phyloP scores from a whole-genome alignment of 2,888 invertebrate genomes.

The Agriopis leucophaearia region DNA sequence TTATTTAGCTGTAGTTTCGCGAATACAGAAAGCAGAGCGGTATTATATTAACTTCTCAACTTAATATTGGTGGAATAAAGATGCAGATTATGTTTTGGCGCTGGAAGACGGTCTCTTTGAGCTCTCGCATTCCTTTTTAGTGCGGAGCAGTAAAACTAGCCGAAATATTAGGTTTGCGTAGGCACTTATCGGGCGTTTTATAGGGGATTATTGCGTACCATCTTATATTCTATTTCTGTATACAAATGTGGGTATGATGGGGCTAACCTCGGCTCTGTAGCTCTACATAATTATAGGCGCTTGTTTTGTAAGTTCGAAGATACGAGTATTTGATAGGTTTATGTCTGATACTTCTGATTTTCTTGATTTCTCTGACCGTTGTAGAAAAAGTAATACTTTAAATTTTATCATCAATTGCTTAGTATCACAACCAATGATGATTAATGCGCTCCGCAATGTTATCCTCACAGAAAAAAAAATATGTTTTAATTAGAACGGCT shows the following conservation, averaged over 20 bases:
- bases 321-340: background rate
- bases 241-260: conserved; percentile 57
- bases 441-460: too few relatives aligned
- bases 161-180: conserved; percentile 56
- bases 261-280: conserved; percentile 29
- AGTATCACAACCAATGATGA: too few relatives aligned
- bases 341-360: too few relatives aligned
- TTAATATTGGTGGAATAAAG: conserved; percentile 60
- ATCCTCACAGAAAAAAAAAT: too few relatives aligned
- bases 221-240: conserved; percentile 59
- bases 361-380: too few relatives aligned
- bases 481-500: too few relatives aligned
- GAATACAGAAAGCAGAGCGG: conserved; percentile 61
- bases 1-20: conserved; percentile 61
- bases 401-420: too few relatives aligned
- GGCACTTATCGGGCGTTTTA: conserved; percentile 58
- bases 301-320: background rate
- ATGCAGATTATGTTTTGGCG: conserved; percentile 61
- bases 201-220: conserved; percentile 60
- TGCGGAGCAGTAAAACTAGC: conserved; percentile 59
- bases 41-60: conserved; percentile 68
- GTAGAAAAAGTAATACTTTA: too few relatives aligned
- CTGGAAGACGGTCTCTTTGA: conserved; percentile 48
- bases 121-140: conserved; percentile 57
- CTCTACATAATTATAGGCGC: conserved; percentile 2